Base-by-base conservation (phyloP, 2,797 vertebrate genomes). In the Margarornis squamiger region DNA sequence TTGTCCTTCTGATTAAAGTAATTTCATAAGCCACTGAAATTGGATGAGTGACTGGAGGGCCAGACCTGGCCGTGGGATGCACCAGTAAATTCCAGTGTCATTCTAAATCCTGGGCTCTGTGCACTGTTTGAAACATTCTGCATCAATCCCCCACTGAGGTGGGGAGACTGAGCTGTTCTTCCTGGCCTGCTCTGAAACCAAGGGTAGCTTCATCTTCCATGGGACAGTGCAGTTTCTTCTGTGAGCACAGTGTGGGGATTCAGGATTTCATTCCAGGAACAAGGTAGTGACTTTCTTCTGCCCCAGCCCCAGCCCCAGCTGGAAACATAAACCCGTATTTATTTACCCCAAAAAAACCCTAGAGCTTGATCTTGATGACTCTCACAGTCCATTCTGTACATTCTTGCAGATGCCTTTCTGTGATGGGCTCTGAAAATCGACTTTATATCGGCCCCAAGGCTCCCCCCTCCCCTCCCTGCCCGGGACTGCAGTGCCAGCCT, bases 351-450 rank as follows among this genome's bases (percentile, higher is more conserved):
- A 38, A 66, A 70, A 24, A 1, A 0, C 20, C 46, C 48, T 36
- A 86, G 58, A 95, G 95, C 49, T 74, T 81, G 93, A 94, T 96
- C 95, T 86, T 95, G 91, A 92, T 49, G 86, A 93, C 96, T 81
- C 78, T 95, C 91, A 57, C 92, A 41, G 80, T 54, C 18, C 5
- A 3, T 93, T 93, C 78, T 67, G 71, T 87, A 62, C 36, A 8
- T 61, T 36, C 95, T 95, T 97, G 71, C 91, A 94, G 95, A 92
- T 93, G 79, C 45, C 67, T 85, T 87, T 79, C 73, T 74, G 43
- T 83, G 57, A 3, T 30, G 93, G 80, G 9, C 83, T 89, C 68
- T 46, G 84, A 86, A 93, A 95, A 87, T 85, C 90, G 93, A 90
- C 51, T 79, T 87, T 77, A 52, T 78, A 30, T 79, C 92, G 92